Percentiles rank a stretch among this genome's conserved stretches.
These are phyloP conservation scores for Daphoenositta chrysoptera DNA, from an alignment of 2,113 vertebrate genomes.

Conservation along the genomic window DNA sequence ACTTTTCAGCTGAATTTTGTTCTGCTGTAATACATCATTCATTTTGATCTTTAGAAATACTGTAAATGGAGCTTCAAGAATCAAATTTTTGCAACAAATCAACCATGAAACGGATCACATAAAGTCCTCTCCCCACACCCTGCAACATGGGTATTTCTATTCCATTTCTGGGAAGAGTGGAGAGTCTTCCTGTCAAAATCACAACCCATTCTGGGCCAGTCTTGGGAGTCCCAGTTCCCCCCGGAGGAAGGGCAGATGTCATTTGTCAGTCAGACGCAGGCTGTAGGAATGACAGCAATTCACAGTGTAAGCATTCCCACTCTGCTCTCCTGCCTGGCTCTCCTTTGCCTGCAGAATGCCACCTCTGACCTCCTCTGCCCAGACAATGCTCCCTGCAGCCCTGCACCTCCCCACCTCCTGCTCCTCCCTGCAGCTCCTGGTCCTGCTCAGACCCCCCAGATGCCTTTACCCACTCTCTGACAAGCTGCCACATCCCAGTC, in stretches of 20 bases:
- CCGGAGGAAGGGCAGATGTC: not conserved
- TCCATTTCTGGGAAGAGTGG: not conserved
- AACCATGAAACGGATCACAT: accelerated
- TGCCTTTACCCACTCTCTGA: not conserved
- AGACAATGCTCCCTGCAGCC: not conserved
- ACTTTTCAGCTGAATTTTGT: not conserved
- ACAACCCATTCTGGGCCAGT: not conserved
- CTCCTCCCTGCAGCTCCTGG: not conserved
- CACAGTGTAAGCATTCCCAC: not conserved
- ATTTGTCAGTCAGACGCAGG: not conserved
- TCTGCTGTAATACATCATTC: not conserved
- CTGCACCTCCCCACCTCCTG: not conserved
- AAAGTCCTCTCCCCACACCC: not conserved
- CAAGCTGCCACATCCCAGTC: not conserved
- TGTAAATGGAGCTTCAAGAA: not conserved
- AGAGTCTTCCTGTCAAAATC: not conserved
- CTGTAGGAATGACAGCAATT: not conserved
- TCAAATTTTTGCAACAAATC: not conserved
- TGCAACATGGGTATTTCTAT: not conserved
- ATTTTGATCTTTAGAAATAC: not conserved
- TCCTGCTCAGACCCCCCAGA: not conserved
- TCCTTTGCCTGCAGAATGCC: not conserved
- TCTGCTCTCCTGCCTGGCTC: not conserved
- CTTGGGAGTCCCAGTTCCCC: not conserved
- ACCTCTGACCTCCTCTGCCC: not conserved